Conservation (phyloP, 1,140 invertebrate species). For the Eueides isabella region DNA sequence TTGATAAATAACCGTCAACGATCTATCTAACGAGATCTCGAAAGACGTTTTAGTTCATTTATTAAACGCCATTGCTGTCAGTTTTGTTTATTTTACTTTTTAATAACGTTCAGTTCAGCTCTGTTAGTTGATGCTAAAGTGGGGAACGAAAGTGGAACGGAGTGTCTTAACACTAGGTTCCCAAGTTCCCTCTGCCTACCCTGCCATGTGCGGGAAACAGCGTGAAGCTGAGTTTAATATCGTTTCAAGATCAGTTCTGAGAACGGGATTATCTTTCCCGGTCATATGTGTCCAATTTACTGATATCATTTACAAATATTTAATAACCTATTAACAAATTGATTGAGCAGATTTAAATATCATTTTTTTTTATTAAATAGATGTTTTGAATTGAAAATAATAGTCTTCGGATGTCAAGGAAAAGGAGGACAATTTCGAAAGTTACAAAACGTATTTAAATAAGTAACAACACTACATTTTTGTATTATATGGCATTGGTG, state of each 20-base stretch:
- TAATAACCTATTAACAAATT: background rate
- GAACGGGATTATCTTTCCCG: background rate
- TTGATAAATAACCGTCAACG: constrained; percentile 39
- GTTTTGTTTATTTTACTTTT: background rate
- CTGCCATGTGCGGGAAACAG: too few species aligned
- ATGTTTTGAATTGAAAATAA: background rate
- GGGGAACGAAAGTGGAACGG: too few species aligned
- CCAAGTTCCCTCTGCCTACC: too few species aligned
- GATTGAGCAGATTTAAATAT: background rate
- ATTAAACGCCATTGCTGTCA: background rate
- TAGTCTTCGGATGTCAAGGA: background rate
- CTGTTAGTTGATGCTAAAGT: too few species aligned
- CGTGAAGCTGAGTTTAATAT: too few species aligned
- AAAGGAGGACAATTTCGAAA: constrained; percentile 71
- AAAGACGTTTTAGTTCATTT: background rate
- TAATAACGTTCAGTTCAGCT: too few species aligned
- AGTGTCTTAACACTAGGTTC: too few species aligned
- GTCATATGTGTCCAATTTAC: too few species aligned
- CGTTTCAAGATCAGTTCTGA: background rate
- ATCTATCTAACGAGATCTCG: background rate
- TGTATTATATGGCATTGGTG: background rate
- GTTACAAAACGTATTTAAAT: constrained; percentile 32
- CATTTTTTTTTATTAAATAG: background rate
- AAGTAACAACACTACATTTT: background rate
- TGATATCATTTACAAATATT: background rate